These are phyloP conservation scores for Decapterus maruadsi DNA, from an alignment of 2,797 vertebrate species.

Conservation along the genomic window DNA sequence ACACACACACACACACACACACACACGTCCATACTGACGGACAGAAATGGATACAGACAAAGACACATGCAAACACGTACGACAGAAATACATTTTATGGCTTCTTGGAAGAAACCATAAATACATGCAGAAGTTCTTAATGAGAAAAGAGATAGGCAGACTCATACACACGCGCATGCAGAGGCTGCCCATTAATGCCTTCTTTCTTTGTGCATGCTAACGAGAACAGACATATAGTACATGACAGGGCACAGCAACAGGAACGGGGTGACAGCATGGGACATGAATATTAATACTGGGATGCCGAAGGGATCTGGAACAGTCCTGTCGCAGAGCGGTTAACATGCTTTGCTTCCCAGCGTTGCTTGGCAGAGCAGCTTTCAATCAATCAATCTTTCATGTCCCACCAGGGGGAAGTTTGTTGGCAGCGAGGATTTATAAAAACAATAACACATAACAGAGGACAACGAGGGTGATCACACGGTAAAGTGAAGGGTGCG, in stretches of 20 bases:
- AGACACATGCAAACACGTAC: conserved; percentile 16
- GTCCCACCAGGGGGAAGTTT: conserved; percentile 45
- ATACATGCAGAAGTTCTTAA: conserved; percentile 29
- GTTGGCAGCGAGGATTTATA: conserved; percentile 45
- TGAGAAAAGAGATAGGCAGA: conserved; percentile 13
- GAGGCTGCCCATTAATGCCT: conserved; percentile 42
- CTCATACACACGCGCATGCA: conserved; percentile 6
- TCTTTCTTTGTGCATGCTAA: conserved; percentile 56
- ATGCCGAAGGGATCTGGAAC: conserved; percentile 61
- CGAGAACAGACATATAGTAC: conserved; percentile 63
- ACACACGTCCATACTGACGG: conserved; percentile 6
- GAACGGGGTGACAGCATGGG: conserved; percentile 63
- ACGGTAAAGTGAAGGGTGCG: conserved; percentile 16
- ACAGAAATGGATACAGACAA: conserved; percentile 27
- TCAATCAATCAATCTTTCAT: conserved; percentile 70
- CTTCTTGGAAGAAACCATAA: conserved; percentile 18
- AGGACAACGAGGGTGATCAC: conserved; percentile 37
- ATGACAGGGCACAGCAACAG: conserved; percentile 61
- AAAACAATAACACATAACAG: conserved; percentile 43
- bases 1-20: conserved; percentile 25
- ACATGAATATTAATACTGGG: conserved; percentile 73
- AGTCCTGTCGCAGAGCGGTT: conserved; percentile 48
- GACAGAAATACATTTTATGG: conserved; percentile 8
- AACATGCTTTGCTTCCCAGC: conserved; percentile 52
- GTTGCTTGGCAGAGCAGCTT: conserved; percentile 56